Evolutionary conservation across 2,113 vertebrate species (phyloP), one percentile per base, ranked within the genome.

Genomic region (Mormyrus iriodes): DNA sequence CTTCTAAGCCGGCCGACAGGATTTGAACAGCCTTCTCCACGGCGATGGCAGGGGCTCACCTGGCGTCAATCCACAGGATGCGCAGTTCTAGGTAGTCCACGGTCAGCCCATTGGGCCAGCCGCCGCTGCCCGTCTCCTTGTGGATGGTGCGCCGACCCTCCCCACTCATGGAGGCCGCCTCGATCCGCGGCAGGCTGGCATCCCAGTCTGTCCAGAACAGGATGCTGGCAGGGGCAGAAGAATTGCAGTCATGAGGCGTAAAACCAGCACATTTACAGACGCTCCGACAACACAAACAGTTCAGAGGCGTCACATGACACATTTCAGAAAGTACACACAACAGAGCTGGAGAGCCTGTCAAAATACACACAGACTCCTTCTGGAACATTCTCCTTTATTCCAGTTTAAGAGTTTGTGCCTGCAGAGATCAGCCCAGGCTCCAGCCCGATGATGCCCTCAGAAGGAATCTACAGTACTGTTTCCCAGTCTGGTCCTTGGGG

Each of bases 131-230:
- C 0, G 97, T 99, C 94, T 99, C 98, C 91, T 95, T 96, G 93
- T 99, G 98, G 91, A 99, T 98, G 85, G 97, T 98, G 17, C 97
- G 97, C 49, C 98, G 96, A 5, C 98, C 98, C 0, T 92, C 97
- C 0, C 98, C 98, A 0, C 98, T 99, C 98, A 99, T 99, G 88
- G 98, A 99, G 0, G 98, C 97, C 0, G 98, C 98, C 93, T 99
- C 98, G 0, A 99, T 99, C 89, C 98, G 96, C 83, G 98, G 98
- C 88, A 97, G 93, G 93, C 96, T 99, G 89, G 98, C 97, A 0
- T 99, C 98, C 98, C 98, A 99, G 94, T 99, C 98, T 0, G 98
- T 99, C 98, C 98, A 99, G 93, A 99, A 99, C 1, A 99, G 95
- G 92, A 99, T 99, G 90, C 98, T 96, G 91, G 90, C 2, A 90